phyloP scores from a whole-genome alignment of 2,113 vertebrate genomes.

The Dolichotis patagonum region DNA sequence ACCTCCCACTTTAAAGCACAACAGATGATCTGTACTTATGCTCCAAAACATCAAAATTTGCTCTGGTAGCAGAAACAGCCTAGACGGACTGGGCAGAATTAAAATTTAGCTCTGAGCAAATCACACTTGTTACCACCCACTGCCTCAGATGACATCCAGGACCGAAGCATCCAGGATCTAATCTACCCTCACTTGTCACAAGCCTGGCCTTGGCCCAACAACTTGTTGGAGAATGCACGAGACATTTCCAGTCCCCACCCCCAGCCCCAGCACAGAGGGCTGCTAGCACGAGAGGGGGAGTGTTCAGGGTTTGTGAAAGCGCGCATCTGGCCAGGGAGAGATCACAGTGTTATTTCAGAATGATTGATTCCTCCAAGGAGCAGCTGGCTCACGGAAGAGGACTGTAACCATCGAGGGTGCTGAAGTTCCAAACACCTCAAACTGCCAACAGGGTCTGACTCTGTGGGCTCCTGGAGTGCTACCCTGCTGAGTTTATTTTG shows the following conservation, averaged over 20 bases:
- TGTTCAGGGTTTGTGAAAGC: background rate
- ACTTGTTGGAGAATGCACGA: too few species aligned
- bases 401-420: background rate
- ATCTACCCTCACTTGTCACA: background rate
- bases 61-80: slow-evolving; percentile 52
- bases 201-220: fast-evolving
- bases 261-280: background rate
- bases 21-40: slow-evolving; percentile 73
- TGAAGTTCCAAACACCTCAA: slow-evolving; percentile 19
- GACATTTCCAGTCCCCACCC: background rate
- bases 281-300: background rate
- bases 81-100: background rate
- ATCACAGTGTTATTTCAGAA: background rate
- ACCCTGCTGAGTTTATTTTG: slow-evolving; percentile 64
- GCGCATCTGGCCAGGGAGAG: slow-evolving; percentile 5
- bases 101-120: slow-evolving; percentile 9
- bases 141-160: background rate
- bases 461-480: background rate
- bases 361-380: slow-evolving; percentile 40
- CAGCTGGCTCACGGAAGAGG: background rate
- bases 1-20: slow-evolving; percentile 72
- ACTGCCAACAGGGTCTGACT: background rate
- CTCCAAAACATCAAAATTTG: slow-evolving; percentile 64
- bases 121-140: background rate
- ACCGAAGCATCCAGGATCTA: background rate